Percentiles rank a stretch among this genome's conserved stretches.
These are phyloP conservation scores for Chironex yamaguchii DNA, from an alignment of 30 jellyfish, hydroid and myxozoan genomes.

Conservation along the genomic window DNA sequence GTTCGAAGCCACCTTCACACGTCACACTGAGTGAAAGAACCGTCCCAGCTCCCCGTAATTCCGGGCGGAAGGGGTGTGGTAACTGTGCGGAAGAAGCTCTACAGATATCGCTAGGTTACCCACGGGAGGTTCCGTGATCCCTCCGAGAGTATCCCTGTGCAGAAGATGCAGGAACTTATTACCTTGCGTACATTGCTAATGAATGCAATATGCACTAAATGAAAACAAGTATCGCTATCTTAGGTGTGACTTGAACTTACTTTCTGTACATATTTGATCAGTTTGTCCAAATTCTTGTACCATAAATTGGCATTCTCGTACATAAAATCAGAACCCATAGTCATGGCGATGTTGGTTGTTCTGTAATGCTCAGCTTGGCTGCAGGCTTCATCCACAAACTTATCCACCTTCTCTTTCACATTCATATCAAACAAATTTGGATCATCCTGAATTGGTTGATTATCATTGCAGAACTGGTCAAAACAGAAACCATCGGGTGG, in stretches of 20 bases:
- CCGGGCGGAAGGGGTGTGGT: too few relatives aligned
- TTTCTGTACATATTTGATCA: conserved; percentile 91
- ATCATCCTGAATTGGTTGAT: conserved; percentile 94
- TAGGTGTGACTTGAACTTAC: conserved; percentile 54
- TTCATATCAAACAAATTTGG: conserved; percentile 86
- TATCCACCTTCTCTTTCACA: conserved; percentile 90
- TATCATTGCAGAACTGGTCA: conserved; percentile 89
- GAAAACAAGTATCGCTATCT: too few relatives aligned
- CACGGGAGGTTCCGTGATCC: too few relatives aligned
- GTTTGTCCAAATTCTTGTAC: conserved; percentile 92
- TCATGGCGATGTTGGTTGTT: conserved; percentile 77
- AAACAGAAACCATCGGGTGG: conserved; percentile 97
- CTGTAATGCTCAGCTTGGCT: conserved; percentile 90
- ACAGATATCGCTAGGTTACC: too few relatives aligned
- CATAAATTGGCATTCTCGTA: conserved; percentile 92
- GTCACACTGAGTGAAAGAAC: too few relatives aligned
- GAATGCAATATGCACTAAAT: too few relatives aligned
- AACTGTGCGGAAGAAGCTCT: too few relatives aligned
- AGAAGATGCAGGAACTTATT: too few relatives aligned
- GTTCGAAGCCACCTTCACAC: too few relatives aligned
- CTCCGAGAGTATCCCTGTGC: too few relatives aligned
- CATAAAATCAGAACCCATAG: conserved; percentile 99
- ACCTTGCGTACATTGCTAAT: too few relatives aligned
- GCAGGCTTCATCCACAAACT: conserved; percentile 89
- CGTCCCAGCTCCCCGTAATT: too few relatives aligned